phyloP scores from a whole-genome alignment of 2,888 invertebrate species.

The Iselma pallidipennis region DNA sequence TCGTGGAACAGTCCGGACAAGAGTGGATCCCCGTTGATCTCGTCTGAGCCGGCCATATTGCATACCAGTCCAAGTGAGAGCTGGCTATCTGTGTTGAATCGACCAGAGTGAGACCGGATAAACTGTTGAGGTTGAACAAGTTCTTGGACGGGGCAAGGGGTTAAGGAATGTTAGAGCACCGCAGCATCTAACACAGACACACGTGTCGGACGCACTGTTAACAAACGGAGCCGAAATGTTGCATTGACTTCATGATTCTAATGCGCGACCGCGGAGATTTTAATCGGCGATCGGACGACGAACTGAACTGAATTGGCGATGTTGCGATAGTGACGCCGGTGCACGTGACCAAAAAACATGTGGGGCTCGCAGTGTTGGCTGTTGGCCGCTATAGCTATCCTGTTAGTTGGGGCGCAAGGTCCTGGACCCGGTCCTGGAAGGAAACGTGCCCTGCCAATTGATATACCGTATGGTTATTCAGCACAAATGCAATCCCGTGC shows the following conservation, averaged over 20 bases:
- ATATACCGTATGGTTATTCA: conserved; percentile 44
- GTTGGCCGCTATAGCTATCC: conserved; percentile 39
- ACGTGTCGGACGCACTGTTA: conserved; percentile 47
- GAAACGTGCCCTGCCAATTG: conserved; percentile 43
- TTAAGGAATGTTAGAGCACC: conserved; percentile 55
- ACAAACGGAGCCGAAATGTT: conserved; percentile 46
- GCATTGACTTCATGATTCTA: conserved; percentile 30
- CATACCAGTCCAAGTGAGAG: conserved; percentile 56
- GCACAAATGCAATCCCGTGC: conserved; percentile 85
- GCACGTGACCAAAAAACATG: conserved; percentile 30
- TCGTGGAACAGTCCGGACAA: conserved; percentile 34
- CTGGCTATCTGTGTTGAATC: conserved; percentile 30
- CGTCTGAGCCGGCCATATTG: conserved; percentile 56
- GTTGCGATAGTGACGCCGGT: conserved; percentile 24
- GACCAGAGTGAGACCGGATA: conserved; percentile 37
- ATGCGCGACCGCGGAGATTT: conserved; percentile 30
- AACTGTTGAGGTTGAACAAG: conserved; percentile 55
- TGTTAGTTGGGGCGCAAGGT: conserved; percentile 45
- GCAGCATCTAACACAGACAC: conserved; percentile 50
- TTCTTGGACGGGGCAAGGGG: conserved; percentile 53
- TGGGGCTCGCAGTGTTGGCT: conserved; percentile 41
- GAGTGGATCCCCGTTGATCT: conserved; percentile 45
- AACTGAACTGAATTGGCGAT: conserved; percentile 25
- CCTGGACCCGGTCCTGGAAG: conserved; percentile 51
- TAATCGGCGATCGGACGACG: conserved; percentile 33